Percentiles rank a stretch among this genome's conserved stretches.
phyloP scores from a whole-genome alignment of 2,113 vertebrate species.

The Thinocorus orbignyianus region DNA sequence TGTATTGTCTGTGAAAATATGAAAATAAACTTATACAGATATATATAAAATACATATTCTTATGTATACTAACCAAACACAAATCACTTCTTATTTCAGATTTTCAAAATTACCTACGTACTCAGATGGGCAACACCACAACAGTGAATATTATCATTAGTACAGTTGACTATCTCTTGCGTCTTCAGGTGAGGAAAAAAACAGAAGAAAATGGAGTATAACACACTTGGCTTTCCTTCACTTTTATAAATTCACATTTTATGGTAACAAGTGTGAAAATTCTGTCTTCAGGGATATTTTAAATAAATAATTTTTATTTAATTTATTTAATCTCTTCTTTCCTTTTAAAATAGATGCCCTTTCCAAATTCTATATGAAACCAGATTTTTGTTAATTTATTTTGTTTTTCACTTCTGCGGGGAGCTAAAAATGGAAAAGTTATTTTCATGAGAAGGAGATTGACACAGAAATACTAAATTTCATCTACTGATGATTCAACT shows the following conservation, averaged over 20 bases:
- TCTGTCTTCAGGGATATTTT: background rate
- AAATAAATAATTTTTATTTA: background rate
- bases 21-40: background rate
- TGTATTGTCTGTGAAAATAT: background rate
- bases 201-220: background rate
- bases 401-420: background rate
- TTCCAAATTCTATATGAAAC: background rate
- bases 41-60: too few relatives aligned
- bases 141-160: conserved; percentile 98
- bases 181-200: conserved; percentile 86
- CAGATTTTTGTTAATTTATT: background rate
- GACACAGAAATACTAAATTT: background rate
- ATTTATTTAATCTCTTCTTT: background rate
- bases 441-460: background rate
- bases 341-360: background rate
- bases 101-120: conserved; percentile 97
- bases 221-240: background rate
- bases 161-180: conserved; percentile 94
- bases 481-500: background rate
- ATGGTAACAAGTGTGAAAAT: background rate
- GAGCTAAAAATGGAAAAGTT: background rate
- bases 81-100: conserved; percentile 76
- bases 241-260: background rate
- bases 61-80: background rate
- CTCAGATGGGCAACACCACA: conserved; percentile 97